Base-by-base conservation (phyloP, 2,113 vertebrate species). In the Progne subis region DNA sequence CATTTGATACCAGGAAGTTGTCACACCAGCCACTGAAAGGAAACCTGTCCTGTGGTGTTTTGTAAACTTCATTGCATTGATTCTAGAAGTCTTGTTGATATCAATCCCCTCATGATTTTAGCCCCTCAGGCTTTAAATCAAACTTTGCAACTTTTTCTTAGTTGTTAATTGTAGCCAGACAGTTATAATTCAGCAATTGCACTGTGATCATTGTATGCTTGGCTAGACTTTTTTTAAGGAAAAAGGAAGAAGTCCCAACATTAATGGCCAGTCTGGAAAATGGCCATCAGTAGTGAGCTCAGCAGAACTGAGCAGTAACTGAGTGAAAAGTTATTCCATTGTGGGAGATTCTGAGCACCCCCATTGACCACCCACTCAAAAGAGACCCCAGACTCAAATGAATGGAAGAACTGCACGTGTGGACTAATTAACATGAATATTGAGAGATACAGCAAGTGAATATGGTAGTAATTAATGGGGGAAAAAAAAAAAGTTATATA, bases 361-460 rank as follows among this genome's bases (percentile, higher is more conserved):
- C 26, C 21, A 37, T 18, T 65, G 31, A 32, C 18, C 14, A 65
- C 4, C 3, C 52, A 57, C 17, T 57, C 67, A 31, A 32, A 80
- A 72, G 0, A 13, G 43, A 64, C 17, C 3, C 11, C 25, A 50
- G 17, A 43, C 12, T 65, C 25, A 57, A 64, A 72, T 14, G 14
- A 49, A 64, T 11, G 25, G 17, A 80, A 64, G 14, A 72, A 37
- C 12, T 43, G 43, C 3, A 26, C 34, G 29, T 43, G 8, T 0
- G 0, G 17, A 18, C 11, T 56, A 49, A 72, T 32, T 37, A 23
- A 7, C 21, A 21, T 16, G 50, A 72, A 49, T 72, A 72, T 24
- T 44, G 20, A 57, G 14, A 43, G 17, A 18, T 18, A 28, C 2
- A 43, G 14, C 31, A 64, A 50, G 25, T 0, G 0, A 23, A 65